A percentile compares a stretch with the other conserved stretches of the same genome.
These are phyloP conservation scores for Galeruca laticollis DNA, from an alignment of 2,888 invertebrate species.

Conservation along the genomic window DNA sequence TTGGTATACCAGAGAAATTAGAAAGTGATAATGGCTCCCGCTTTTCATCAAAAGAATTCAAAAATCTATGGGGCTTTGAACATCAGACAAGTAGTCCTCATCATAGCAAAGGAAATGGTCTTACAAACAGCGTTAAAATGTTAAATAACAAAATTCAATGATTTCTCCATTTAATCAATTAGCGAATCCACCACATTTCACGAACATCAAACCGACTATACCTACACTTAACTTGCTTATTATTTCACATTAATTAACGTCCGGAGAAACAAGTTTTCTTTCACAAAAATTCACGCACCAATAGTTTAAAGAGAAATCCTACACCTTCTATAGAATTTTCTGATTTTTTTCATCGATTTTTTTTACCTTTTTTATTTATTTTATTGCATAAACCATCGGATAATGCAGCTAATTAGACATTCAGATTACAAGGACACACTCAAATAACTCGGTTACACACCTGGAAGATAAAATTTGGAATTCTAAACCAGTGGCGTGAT, in stretches of 20 bases:
- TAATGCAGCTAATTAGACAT: background rate
- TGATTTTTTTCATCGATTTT: background rate
- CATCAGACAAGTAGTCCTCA: too few species aligned
- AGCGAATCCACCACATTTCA: too few species aligned
- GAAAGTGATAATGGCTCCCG: too few species aligned
- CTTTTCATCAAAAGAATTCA: too few species aligned
- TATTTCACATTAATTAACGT: background rate
- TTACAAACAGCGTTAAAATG: too few species aligned
- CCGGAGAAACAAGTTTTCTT: background rate
- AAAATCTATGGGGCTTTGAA: too few species aligned
- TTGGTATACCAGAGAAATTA: too few species aligned
- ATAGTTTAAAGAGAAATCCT: constrained; percentile 1
- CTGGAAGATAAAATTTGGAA: constrained; percentile 7
- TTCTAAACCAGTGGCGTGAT: background rate
- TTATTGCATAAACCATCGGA: constrained; percentile 3
- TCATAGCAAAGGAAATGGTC: too few species aligned
- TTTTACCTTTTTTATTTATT: background rate
- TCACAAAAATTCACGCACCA: background rate
- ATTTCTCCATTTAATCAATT: too few species aligned
- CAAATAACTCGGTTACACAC: constrained; percentile 7
- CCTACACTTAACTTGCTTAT: background rate
- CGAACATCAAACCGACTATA: too few species aligned
- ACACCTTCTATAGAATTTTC: background rate
- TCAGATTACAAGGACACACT: background rate
- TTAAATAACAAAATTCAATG: too few species aligned